Conservation (phyloP, 2,888 invertebrate species). For the Athalia circularis region DNA sequence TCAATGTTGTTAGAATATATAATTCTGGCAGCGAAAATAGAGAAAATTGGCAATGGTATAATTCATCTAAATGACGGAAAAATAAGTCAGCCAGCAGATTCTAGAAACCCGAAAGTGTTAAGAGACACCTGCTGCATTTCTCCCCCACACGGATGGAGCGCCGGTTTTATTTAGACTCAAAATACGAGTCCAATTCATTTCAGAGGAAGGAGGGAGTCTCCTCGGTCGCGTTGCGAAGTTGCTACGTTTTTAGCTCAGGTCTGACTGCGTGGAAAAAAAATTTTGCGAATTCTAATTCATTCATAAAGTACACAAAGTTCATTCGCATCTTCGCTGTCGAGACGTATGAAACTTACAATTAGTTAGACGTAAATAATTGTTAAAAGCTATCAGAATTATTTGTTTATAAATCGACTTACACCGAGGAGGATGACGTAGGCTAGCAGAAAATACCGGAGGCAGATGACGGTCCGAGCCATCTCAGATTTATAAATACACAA, state of each 20-base stretch:
- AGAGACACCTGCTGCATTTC: slow-evolving; percentile 14
- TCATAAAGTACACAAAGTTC: neutral
- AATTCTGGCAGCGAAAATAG: too few species aligned
- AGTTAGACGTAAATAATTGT: too few species aligned
- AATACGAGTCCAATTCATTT: slow-evolving; percentile 6
- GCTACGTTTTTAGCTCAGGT: neutral
- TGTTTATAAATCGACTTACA: slow-evolving; percentile 59
- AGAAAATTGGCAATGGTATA: too few species aligned
- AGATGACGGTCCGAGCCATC: slow-evolving; percentile 61
- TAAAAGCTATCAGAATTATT: neutral
- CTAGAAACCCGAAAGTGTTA: too few species aligned
- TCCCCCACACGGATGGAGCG: neutral
- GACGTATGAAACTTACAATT: too few species aligned
- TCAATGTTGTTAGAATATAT: too few species aligned
- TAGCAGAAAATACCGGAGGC: slow-evolving; percentile 63
- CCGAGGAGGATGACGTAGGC: slow-evolving; percentile 62
- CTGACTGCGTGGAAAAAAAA: neutral
- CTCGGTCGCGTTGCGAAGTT: neutral
- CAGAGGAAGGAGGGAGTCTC: neutral
- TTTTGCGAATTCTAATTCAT: too few species aligned
- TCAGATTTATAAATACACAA: slow-evolving; percentile 46
- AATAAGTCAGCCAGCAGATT: neutral
- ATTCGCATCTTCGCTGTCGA: too few species aligned
- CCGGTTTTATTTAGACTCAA: neutral
- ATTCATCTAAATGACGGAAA: too few species aligned